Base-by-base conservation (phyloP, 2,888 invertebrate genomes). In the Drosophila niveifrons region DNA sequence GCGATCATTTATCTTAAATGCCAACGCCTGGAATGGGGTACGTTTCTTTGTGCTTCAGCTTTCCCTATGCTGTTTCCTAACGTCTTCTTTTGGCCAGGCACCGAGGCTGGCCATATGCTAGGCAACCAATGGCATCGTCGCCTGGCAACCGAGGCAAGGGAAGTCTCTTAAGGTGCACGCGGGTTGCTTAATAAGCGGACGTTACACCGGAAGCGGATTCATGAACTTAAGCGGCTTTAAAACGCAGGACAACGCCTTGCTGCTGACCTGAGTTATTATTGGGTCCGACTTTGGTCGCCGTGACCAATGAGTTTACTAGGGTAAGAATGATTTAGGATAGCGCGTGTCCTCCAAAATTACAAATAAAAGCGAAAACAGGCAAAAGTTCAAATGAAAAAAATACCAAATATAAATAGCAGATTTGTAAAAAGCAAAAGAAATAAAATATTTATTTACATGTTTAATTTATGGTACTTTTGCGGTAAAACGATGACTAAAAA, bases 1-100 rank as follows among this genome's bases (percentile, higher is more conserved):
- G 80, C 89, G 90, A 91, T 90, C 90, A 90, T 90, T 90, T 90
- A 90, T 91, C 91, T 90, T 90, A 91, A 90, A 90, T 86, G 89
- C 88, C 88, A 79, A 53, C 10, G 57, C 53, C 34, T 23, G 68
- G 53, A 8, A 8, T 31, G 10, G 41, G 48, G 47, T 31, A 9
- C 56, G 47, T 69, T 82, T 65, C 80, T 79, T 86, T 86, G 81
- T 81, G 43, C 13, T 13, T 6, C 8, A 39, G 8, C 1, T 13
- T 8, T 13, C 13, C 8, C 13, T 55, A n/a, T 17, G 15, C 58
- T 48, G 43, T 68, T 51, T 39, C 52, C 63, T 72, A 69, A 69
- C 72, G 73, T 78, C 66, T 76, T 72, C 68, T 62, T 73, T 47
- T 64, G 64, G 67, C 52, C 53, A 61, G 51, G 53, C 47, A 64